Evolutionary conservation across 2,113 vertebrate species (phyloP), one percentile per base, ranked within the genome.

Genomic region (Addax nasomaculatus): DNA sequence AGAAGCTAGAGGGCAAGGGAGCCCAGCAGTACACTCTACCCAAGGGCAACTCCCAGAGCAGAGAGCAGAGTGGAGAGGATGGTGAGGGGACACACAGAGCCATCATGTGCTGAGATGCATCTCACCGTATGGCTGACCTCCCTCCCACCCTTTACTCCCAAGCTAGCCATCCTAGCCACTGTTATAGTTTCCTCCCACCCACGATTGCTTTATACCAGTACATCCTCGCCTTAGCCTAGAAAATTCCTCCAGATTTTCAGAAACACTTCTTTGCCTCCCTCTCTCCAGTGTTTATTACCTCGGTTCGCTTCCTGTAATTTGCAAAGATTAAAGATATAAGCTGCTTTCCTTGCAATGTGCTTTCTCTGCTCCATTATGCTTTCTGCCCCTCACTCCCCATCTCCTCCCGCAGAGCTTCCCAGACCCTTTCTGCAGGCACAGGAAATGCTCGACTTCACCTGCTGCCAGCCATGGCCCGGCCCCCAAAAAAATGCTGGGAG

Each of bases 271-370:
- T 94, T 89, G 83, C 89, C 49, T 93, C 14, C 70, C 67, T 88
- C 85, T 94, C 85, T 78, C 93, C 85, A 30, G 11, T 85, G 78
- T 84, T 94, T 90, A 97, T 89, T 93, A 95, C 95, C 95, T 98
- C 15, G 2, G 64, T 33, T 0, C 86, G 85, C 92, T 97, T 97
- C 90, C 96, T 92, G n/a, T 95, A 92, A 97, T 97, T 98, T 97
- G 95, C 90, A 95, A 95, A 97, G 97, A 97, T 97, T 96, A 97
- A 97, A 97, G 96, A 95, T 96, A 70, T 97, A 97, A 97, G 97
- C 96, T 92, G 43, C 89, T 97, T 97, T 97, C 93, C 93, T 85
- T 95, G 90, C 33, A 0, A 7, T 60, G 89, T 94, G 21, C 95
- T 94, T 86, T 95, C 89, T 91, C 83, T 49, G 79, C 62, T 73